These are phyloP conservation scores for Cheilosia soror DNA, from an alignment of 2,888 invertebrate genomes.

Conservation along the genomic window DNA sequence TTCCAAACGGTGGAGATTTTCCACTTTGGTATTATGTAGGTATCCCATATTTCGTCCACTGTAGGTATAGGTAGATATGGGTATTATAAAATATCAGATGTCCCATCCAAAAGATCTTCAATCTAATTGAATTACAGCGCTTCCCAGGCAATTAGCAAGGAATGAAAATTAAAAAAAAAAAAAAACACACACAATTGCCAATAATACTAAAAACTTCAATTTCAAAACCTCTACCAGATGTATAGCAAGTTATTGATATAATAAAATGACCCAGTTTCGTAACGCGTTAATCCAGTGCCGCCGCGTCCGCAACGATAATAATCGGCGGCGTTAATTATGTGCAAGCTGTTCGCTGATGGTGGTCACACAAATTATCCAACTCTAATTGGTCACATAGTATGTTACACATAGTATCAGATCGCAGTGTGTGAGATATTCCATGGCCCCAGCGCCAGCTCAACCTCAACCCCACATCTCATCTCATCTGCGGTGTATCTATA, in stretches of 20 bases:
- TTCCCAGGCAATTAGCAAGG: too few species aligned
- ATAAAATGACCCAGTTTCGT: conserved; percentile 47
- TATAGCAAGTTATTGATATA: background rate
- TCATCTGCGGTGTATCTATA: conserved; percentile 13
- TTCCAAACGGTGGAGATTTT: too few species aligned
- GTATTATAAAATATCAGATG: too few species aligned
- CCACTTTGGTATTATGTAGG: too few species aligned
- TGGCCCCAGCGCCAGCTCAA: conserved; percentile 2
- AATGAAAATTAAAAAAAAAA: too few species aligned
- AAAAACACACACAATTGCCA: too few species aligned
- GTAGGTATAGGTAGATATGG: too few species aligned
- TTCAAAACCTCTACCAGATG: background rate
- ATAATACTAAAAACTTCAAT: background rate
- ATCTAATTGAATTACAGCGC: too few species aligned
- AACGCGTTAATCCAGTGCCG: conserved; percentile 55
- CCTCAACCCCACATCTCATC: conserved; percentile 40
- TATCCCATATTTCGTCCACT: too few species aligned
- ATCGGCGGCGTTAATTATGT: conserved; percentile 65
- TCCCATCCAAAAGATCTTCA: too few species aligned
- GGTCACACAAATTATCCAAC: conserved; percentile 72
- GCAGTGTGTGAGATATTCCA: conserved; percentile 46
- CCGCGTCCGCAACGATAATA: conserved; percentile 34
- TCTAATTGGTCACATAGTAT: conserved; percentile 70
- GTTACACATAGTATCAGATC: conserved; percentile 56
- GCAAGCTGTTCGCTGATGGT: conserved; percentile 61